Conservation (phyloP, 2,113 vertebrate genomes). For the Chaetops frenatus region DNA sequence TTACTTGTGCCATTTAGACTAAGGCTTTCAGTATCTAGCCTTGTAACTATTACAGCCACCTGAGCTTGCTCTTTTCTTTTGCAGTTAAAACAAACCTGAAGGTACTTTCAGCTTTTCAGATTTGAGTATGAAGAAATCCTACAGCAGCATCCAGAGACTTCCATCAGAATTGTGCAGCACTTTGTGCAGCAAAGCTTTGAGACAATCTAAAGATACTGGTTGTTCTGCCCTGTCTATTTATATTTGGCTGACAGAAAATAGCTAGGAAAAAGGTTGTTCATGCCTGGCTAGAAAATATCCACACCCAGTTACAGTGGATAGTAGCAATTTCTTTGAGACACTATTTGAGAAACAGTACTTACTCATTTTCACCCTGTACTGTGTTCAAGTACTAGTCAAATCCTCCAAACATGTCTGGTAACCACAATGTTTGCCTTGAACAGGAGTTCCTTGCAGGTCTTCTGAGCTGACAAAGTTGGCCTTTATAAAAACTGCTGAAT, state of each 20-base stretch:
- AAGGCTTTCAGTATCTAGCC: background rate
- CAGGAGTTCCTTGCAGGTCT: constrained; percentile 43
- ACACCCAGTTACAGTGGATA: background rate
- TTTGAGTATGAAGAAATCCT: background rate
- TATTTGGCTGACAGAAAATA: constrained; percentile 1
- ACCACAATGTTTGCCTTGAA: constrained; percentile 68
- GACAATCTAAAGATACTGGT: background rate
- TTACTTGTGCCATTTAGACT: background rate
- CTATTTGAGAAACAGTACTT: constrained; percentile 45
- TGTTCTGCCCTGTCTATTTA: background rate
- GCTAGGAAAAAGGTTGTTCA: constrained; percentile 19
- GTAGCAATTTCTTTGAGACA: constrained; percentile 48
- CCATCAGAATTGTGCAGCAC: background rate
- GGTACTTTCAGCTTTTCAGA: background rate
- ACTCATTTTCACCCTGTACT: constrained; percentile 56
- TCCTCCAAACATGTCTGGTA: constrained; percentile 51
- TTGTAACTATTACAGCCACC: background rate
- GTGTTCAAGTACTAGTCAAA: constrained; percentile 57
- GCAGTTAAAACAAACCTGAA: background rate
- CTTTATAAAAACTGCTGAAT: constrained; percentile 68
- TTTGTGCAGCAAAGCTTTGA: background rate
- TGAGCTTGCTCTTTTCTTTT: background rate
- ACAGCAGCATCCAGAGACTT: background rate
- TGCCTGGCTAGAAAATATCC: constrained; percentile 39
- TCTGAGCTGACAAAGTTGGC: constrained; percentile 58